These are phyloP conservation scores for Apotomis turbidana DNA, from an alignment of 2,888 invertebrate genomes.

Conservation along the genomic window DNA sequence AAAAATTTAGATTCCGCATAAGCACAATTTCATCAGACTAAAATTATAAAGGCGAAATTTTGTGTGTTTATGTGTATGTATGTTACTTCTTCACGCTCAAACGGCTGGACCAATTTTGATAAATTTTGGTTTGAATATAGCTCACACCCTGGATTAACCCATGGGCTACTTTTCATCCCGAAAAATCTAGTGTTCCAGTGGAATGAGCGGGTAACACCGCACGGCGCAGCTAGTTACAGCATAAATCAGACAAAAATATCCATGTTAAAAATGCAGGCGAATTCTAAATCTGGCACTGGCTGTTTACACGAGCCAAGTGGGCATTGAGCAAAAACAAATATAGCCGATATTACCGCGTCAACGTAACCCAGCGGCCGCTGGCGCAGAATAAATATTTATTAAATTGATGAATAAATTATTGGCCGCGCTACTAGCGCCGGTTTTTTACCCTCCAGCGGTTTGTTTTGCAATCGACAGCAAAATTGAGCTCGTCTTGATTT, in stretches of 20 bases:
- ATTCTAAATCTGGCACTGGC: slow-evolving; percentile 20
- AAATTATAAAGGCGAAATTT: no score
- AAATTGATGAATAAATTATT: slow-evolving; percentile 57
- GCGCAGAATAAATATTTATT: slow-evolving; percentile 60
- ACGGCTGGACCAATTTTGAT: no score
- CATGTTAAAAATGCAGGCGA: slow-evolving; percentile 1
- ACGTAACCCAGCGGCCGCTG: slow-evolving; percentile 46
- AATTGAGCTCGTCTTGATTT: slow-evolving; percentile 47
- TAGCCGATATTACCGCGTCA: slow-evolving; percentile 42
- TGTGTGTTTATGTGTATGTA: no score
- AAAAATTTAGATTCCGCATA: no score
- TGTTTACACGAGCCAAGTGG: slow-evolving; percentile 21
- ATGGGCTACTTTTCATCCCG: no score
- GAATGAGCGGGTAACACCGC: no score
- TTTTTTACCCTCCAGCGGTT: slow-evolving; percentile 51
- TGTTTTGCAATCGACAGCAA: slow-evolving; percentile 56
- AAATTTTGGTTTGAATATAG: no score
- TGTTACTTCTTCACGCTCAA: no score
- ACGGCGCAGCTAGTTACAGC: neutral
- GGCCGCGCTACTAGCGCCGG: slow-evolving; percentile 47
- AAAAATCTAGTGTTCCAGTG: no score
- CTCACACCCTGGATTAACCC: no score
- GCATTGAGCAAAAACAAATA: slow-evolving; percentile 37
- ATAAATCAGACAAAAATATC: neutral
- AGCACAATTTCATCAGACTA: no score